Percentiles rank a stretch among this genome's conserved stretches.
Evolutionary conservation across 2,888 invertebrate species (phyloP).

Genomic region (Odiellus spinosus): DNA sequence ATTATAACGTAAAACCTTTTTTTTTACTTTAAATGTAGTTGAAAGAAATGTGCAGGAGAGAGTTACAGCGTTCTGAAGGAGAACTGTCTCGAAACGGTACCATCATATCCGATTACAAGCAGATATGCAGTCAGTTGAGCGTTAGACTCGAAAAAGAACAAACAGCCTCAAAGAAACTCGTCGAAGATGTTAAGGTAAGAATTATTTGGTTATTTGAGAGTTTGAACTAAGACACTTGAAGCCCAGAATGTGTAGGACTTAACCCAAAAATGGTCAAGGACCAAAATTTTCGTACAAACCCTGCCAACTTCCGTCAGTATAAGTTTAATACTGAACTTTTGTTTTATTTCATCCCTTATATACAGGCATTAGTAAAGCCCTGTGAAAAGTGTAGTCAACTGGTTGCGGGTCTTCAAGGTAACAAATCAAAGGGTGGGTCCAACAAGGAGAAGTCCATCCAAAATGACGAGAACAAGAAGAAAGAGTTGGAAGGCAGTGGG

Average conservation of each 20-base stretch:
- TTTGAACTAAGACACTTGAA: background rate
- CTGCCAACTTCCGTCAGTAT: too few species aligned
- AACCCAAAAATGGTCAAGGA: too few species aligned
- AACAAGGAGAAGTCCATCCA: too few species aligned
- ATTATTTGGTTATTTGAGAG: background rate
- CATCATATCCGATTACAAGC: slow-evolving; percentile 81
- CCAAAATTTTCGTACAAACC: too few species aligned
- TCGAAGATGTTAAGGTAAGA: slow-evolving; percentile 47
- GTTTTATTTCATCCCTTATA: too few species aligned
- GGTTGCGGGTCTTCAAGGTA: background rate
- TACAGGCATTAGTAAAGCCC: background rate
- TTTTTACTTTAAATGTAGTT: slow-evolving; percentile 25
- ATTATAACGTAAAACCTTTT: too few species aligned
- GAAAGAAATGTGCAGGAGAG: slow-evolving; percentile 53
- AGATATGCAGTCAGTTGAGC: slow-evolving; percentile 52
- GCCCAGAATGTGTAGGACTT: background rate
- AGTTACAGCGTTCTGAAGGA: slow-evolving; percentile 53
- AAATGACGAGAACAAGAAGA: too few species aligned
- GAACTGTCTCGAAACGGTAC: slow-evolving; percentile 49
- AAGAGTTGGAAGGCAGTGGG: too few species aligned
- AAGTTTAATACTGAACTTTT: too few species aligned
- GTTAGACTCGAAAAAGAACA: slow-evolving; percentile 69
- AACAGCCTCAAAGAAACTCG: slow-evolving; percentile 44
- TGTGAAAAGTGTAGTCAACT: background rate
- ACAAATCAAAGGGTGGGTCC: too few species aligned